Evolutionary conservation across 2,888 invertebrate species (phyloP).

Genomic region (Drosophila maculinotata): DNA sequence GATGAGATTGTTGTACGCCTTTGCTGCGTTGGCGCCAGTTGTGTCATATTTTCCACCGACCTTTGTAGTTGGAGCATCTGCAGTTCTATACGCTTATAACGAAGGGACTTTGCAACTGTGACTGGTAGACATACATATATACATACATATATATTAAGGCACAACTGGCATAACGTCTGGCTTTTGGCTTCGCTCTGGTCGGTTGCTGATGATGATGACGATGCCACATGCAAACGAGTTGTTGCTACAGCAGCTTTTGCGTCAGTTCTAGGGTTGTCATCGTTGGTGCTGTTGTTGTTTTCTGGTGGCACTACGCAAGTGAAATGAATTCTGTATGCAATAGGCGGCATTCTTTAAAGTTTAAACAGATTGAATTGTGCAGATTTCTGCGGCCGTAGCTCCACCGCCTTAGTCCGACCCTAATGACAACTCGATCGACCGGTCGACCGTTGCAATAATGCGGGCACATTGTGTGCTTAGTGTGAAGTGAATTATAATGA

Average conservation of each 20-base stretch:
- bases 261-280: constrained; percentile 40
- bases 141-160: constrained; percentile 19
- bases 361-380: constrained; percentile 57
- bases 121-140: constrained; percentile 1
- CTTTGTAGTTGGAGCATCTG: constrained; percentile 37
- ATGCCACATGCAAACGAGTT: constrained; percentile 67
- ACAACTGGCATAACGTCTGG: constrained; percentile 42
- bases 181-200: constrained; percentile 34
- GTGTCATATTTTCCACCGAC: constrained; percentile 55
- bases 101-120: constrained; percentile 16
- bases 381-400: constrained; percentile 45
- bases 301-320: constrained; percentile 30
- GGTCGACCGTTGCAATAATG: constrained; percentile 48
- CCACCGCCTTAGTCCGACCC: constrained; percentile 16
- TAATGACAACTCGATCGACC: constrained; percentile 34
- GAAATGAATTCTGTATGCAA: constrained; percentile 47
- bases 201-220: constrained; percentile 43
- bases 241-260: constrained; percentile 35
- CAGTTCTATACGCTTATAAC: constrained; percentile 27
- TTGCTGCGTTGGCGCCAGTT: constrained; percentile 48
- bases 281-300: constrained; percentile 26
- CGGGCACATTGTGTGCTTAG: constrained; percentile 63
- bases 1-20: constrained; percentile 7
- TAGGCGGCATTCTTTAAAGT: constrained; percentile 59
- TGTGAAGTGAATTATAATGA: constrained; percentile 69